Percentiles rank a stretch among this genome's conserved stretches.
Conservation (phyloP, 1,140 invertebrate species). For the Drosophila persimilis region DNA sequence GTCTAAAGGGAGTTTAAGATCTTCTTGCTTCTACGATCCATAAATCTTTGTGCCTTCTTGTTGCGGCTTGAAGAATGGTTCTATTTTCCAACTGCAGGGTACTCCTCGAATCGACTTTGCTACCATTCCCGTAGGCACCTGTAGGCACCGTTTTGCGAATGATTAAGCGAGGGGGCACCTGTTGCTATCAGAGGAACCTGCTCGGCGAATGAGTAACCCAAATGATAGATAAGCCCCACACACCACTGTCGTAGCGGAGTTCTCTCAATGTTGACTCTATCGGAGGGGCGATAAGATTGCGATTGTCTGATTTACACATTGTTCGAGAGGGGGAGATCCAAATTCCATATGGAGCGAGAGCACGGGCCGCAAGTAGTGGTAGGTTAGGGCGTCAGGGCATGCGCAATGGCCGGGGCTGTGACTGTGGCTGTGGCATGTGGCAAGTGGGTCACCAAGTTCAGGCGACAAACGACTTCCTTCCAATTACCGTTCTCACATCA, state of each 20-base stretch:
- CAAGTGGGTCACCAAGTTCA: slow-evolving; percentile 76
- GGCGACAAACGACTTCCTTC: slow-evolving; percentile 38
- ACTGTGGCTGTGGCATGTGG: too few species aligned
- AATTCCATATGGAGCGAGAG: neutral
- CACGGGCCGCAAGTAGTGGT: slow-evolving; percentile 24
- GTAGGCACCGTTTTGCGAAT: slow-evolving; percentile 37
- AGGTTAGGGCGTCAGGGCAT: slow-evolving; percentile 70
- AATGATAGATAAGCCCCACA: slow-evolving; percentile 58
- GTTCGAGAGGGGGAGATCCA: slow-evolving; percentile 20
- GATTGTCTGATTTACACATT: slow-evolving; percentile 38
- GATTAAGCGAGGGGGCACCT: slow-evolving; percentile 69
- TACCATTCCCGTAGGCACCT: slow-evolving; percentile 12
- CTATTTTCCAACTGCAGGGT: neutral
- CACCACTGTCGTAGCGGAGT: slow-evolving; percentile 28
- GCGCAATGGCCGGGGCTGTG: slow-evolving; percentile 18
- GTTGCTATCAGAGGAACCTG: slow-evolving; percentile 58
- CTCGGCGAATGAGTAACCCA: slow-evolving; percentile 55
- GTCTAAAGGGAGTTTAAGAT: too few species aligned
- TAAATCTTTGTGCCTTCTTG: too few species aligned
- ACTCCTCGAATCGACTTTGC: neutral
- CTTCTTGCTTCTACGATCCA: too few species aligned
- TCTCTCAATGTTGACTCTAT: slow-evolving; percentile 56
- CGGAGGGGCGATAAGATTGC: slow-evolving; percentile 58
- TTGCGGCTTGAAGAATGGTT: too few species aligned
- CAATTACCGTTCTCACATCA: slow-evolving; percentile 61